A percentile compares a stretch with the other conserved stretches of the same genome.
Conservation (phyloP, 2,797 vertebrate species). For the Leuciscus waleckii region DNA sequence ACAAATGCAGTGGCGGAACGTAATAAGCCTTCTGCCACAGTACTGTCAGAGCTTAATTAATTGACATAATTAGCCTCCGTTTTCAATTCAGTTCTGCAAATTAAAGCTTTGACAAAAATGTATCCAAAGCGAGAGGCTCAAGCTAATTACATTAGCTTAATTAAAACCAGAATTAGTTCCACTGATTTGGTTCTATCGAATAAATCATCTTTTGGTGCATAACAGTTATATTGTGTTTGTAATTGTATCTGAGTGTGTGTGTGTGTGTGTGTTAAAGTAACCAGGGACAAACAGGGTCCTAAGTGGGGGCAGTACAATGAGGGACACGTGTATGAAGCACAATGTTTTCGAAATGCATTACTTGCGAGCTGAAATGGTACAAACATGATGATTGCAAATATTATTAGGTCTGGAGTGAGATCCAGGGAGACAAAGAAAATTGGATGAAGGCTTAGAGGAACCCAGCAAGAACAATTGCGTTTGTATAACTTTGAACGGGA, state of each 20-base stretch:
- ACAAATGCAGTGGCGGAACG: conserved; percentile 13
- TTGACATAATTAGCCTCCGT: conserved; percentile 70
- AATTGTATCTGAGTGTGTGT: conserved; percentile 15
- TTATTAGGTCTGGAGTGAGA: conserved; percentile 60
- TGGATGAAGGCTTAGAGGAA: conserved; percentile 10
- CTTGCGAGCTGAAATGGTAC: conserved; percentile 55
- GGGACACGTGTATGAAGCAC: background rate
- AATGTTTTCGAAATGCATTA: conserved; percentile 66
- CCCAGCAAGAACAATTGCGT: background rate
- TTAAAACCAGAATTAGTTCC: conserved; percentile 78
- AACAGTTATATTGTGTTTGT: conserved; percentile 59
- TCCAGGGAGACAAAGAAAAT: conserved; percentile 22
- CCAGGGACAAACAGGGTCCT: conserved; percentile 39
- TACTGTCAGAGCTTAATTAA: conserved; percentile 77
- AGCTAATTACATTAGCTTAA: conserved; percentile 76
- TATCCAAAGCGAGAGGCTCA: conserved; percentile 68
- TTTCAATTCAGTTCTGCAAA: conserved; percentile 72
- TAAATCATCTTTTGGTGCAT: conserved; percentile 72
- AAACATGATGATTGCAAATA: conserved; percentile 53
- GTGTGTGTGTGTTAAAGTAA: background rate
- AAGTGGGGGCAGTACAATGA: background rate
- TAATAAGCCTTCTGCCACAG: conserved; percentile 38
- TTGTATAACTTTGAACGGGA: background rate
- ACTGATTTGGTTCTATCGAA: conserved; percentile 69
- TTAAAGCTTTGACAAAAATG: conserved; percentile 72